Base-by-base conservation (phyloP, 2,797 vertebrate genomes). In the Pseudotriccus pelzelni region DNA sequence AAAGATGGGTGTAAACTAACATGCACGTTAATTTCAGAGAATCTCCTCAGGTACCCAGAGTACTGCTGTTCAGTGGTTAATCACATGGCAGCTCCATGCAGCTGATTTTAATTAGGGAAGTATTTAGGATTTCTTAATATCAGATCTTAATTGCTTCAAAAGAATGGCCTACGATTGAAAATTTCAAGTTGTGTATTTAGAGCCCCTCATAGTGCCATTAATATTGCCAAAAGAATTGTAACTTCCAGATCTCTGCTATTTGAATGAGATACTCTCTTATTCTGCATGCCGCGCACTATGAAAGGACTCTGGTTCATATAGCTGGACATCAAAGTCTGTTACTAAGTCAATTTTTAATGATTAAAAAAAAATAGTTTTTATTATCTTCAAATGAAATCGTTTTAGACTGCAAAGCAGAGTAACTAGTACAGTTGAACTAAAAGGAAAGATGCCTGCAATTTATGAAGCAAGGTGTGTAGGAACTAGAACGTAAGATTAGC, bases 301-400 rank as follows among this genome's bases (percentile, higher is more conserved):
- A 84, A 55, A 69, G 32, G 30, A 63, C 19, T 49, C 36, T 81
- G 49, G 34, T 82, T 88, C 43, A 37, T 92, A 32, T 55, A 94
- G 76, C 73, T 58, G 52, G 39, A 34, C 66, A 89, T 77, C 24
- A 43, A 83, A 83, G 64, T 84, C 84, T 89, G 37, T 62, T 96
- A 20, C 2, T 86, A 77, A 91, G 85, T 41, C 6, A 55, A 12
- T 88, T 89, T 94, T 94, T 81, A 85, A 75, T 87, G 83, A 24
- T 75, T 89, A 86, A 91, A 97, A 94, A 94, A 49, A 92, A 96
- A 67, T 34, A 25, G 37, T 78, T 92, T 91, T 92, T 46, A 43
- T 70, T 52, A 43, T 58, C 49, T 64, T 95, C 69, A 81, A 3
- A 66, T 73, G 47, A 91, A 94, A 83, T 49, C 18, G 15, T 55